These are phyloP conservation scores for Electrophaes corylata DNA, from an alignment of 2,888 invertebrate genomes.

Conservation along the genomic window DNA sequence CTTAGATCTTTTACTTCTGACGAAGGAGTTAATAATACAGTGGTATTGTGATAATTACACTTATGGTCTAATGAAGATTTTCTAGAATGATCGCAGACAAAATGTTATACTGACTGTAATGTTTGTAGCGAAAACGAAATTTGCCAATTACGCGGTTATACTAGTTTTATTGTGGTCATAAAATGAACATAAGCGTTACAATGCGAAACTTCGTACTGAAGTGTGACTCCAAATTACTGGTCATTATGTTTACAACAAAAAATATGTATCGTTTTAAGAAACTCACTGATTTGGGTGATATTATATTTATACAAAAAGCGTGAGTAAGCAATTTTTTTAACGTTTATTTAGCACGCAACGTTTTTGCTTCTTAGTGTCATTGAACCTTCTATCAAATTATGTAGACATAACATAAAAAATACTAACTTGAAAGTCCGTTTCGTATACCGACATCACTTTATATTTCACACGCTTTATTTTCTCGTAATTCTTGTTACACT, in stretches of 20 bases:
- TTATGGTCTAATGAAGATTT: not conserved
- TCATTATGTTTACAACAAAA: conserved; percentile 1
- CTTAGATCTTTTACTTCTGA: too few species aligned
- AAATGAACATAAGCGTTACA: conserved; percentile 2
- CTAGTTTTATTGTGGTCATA: conserved; percentile 7
- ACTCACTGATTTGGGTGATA: conserved; percentile 1
- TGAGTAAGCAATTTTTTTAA: conserved; percentile 13
- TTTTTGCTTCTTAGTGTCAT: conserved; percentile 30
- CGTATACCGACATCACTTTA: conserved; percentile 23
- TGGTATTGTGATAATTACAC: too few species aligned
- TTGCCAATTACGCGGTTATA: not conserved
- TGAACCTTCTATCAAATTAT: conserved; percentile 21
- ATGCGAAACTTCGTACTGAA: conserved; percentile 2
- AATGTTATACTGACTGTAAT: not conserved
- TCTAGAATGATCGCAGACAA: not conserved
- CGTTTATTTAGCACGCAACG: conserved; percentile 21
- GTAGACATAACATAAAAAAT: conserved; percentile 19
- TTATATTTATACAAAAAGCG: conserved; percentile 2
- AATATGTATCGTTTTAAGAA: conserved; percentile 8
- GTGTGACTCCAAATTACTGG: conserved; percentile 6
- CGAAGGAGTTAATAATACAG: too few species aligned
- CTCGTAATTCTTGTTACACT: conserved; percentile 17
- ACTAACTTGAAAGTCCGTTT: conserved; percentile 34
- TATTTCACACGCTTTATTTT: conserved; percentile 14
- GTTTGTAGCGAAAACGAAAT: conserved; percentile 4